Percentiles rank a stretch among this genome's conserved stretches.
Conservation (phyloP, 2,797 vertebrate genomes). For the Danio aesculapii region DNA sequence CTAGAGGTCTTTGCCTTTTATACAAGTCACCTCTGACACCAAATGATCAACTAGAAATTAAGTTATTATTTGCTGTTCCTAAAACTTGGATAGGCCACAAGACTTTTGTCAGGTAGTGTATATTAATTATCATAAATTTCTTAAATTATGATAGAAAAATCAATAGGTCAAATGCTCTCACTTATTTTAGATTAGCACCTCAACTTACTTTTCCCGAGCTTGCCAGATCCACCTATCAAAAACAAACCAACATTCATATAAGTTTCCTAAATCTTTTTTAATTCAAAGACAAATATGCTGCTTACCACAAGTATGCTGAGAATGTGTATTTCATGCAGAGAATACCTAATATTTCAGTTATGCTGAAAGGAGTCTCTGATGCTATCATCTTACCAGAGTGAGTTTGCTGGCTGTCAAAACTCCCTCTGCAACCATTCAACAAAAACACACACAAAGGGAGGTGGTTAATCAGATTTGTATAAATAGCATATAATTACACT, state of each 20-base stretch:
- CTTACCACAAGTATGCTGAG: background rate
- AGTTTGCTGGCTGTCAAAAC: conserved; percentile 64
- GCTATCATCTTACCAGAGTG: conserved; percentile 66
- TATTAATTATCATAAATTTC: no score
- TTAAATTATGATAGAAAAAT: background rate
- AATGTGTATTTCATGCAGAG: conserved; percentile 13
- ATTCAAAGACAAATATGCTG: conserved; percentile 4
- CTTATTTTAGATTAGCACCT: background rate
- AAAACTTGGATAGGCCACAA: no score
- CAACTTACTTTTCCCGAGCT: conserved; percentile 64
- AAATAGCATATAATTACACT: conserved; percentile 27
- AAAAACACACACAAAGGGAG: conserved; percentile 50
- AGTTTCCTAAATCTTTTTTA: background rate
- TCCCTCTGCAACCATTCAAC: conserved; percentile 55
- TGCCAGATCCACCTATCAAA: conserved; percentile 65
- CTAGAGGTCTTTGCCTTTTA: no score
- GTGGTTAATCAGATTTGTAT: conserved; percentile 32
- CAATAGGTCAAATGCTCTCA: background rate
- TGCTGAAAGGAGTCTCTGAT: conserved; percentile 19
- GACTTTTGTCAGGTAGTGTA: no score
- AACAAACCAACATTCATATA: conserved; percentile 6
- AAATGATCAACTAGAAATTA: no score
- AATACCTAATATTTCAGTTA: conserved; percentile 10
- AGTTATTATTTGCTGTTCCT: no score
- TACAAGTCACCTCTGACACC: no score